Conservation (phyloP, 2,113 vertebrate genomes). For the Leucosticte australis region DNA sequence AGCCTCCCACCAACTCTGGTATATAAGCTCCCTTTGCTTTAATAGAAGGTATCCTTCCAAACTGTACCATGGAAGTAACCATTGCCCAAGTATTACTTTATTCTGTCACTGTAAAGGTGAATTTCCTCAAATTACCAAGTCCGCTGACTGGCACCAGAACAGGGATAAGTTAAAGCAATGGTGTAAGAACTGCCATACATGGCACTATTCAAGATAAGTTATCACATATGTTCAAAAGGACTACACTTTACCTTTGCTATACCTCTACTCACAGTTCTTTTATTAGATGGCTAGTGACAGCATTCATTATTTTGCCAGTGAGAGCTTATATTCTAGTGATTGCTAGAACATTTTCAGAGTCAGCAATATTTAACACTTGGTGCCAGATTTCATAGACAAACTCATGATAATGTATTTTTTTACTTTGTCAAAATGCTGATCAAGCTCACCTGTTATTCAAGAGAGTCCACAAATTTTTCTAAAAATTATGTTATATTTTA, state of each 20-base stretch:
- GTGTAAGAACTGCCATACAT: background rate
- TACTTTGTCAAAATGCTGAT: background rate
- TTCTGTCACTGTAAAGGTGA: background rate
- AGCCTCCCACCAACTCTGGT: rapidly evolving
- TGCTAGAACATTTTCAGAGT: background rate
- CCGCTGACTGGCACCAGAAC: background rate
- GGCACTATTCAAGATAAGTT: background rate
- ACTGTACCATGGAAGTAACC: background rate
- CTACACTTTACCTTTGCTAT: background rate
- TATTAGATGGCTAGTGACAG: background rate
- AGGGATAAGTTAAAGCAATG: background rate
- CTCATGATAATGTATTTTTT: background rate
- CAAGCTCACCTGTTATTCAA: background rate
- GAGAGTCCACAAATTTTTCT: background rate
- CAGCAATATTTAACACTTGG: background rate
- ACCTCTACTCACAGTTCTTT: background rate
- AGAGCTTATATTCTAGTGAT: background rate
- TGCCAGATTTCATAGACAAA: background rate
- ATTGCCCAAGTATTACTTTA: background rate
- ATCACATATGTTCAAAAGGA: background rate
- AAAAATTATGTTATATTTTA: background rate
- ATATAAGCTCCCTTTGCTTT: background rate
- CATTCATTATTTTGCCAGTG: background rate
- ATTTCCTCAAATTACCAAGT: background rate
- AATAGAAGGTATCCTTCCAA: background rate